A percentile compares a stretch with the other conserved stretches of the same genome.
These are phyloP conservation scores for Saturnia japonica DNA, from an alignment of 2,888 invertebrate species.

Conservation along the genomic window DNA sequence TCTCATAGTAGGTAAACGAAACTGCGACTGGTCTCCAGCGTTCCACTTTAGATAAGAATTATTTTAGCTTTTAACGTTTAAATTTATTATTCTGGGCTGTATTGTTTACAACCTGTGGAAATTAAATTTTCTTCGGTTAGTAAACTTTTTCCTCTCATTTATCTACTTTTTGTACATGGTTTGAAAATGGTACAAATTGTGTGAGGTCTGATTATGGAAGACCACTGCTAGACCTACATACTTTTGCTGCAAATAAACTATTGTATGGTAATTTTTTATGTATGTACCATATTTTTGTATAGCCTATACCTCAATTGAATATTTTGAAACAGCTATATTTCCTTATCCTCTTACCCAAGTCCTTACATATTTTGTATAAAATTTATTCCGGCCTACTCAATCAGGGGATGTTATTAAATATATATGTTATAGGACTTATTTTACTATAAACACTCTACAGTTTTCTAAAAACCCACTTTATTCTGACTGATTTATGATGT, in stretches of 20 bases:
- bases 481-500: no score
- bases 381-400: neutral
- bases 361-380: neutral
- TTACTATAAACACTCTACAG: no score
- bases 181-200: neutral
- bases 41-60: slow-evolving; percentile 17
- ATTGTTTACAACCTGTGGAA: slow-evolving; percentile 20
- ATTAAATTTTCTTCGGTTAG: slow-evolving; percentile 10
- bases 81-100: slow-evolving; percentile 32
- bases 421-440: no score
- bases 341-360: no score
- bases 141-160: neutral
- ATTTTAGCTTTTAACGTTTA: slow-evolving; percentile 21
- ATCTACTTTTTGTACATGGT: neutral
- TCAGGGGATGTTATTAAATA: neutral
- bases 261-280: no score
- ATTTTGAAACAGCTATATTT: no score
- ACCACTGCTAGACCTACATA: no score
- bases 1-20: neutral
- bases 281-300: no score
- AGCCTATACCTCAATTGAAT: no score
- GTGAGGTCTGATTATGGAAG: neutral
- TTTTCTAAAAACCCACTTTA: no score
- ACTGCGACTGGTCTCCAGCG: slow-evolving; percentile 15
- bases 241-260: no score